A percentile compares a stretch with the other conserved stretches of the same genome.
Evolutionary conservation across 2,113 vertebrate species (phyloP).

Genomic region (Sorex fumeus): DNA sequence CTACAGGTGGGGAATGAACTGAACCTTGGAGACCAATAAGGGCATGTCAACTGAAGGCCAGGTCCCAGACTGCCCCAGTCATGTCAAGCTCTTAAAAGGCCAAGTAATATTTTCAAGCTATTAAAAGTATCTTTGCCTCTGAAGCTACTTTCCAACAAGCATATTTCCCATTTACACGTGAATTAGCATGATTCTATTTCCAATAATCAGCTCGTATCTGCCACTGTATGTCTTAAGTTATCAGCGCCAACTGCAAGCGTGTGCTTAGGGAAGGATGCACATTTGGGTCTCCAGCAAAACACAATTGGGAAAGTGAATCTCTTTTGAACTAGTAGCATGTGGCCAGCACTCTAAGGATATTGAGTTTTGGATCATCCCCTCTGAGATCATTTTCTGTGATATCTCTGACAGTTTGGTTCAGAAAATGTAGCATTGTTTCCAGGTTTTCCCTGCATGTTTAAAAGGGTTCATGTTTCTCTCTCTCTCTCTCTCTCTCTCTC

Average conservation of each 20-base stretch:
- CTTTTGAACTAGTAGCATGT: not conserved
- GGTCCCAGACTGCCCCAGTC: not conserved
- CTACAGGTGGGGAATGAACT: not conserved
- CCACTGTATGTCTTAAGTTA: not conserved
- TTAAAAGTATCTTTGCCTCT: not conserved
- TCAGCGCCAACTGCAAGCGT: not conserved
- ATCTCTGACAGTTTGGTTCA: not conserved
- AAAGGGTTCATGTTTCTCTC: slow-evolving; percentile 5
- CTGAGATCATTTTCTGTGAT: not conserved
- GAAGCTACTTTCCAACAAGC: not conserved
- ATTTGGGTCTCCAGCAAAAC: not conserved
- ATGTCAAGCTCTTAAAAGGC: slow-evolving; percentile 11
- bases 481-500: too few relatives aligned
- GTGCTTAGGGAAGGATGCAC: not conserved
- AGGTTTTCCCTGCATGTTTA: not conserved
- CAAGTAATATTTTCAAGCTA: not conserved
- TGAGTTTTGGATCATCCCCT: not conserved
- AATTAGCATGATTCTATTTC: not conserved
- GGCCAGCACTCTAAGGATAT: not conserved
- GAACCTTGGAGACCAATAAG: slow-evolving; percentile 28
- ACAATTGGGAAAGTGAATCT: not conserved
- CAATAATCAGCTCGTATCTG: not conserved
- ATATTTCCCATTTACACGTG: slow-evolving; percentile 19
- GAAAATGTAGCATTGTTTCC: slow-evolving; percentile 5
- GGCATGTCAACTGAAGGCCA: not conserved